These are phyloP conservation scores for Eudasyphora cyanicolor DNA, from an alignment of 2,888 invertebrate genomes.

Conservation along the genomic window DNA sequence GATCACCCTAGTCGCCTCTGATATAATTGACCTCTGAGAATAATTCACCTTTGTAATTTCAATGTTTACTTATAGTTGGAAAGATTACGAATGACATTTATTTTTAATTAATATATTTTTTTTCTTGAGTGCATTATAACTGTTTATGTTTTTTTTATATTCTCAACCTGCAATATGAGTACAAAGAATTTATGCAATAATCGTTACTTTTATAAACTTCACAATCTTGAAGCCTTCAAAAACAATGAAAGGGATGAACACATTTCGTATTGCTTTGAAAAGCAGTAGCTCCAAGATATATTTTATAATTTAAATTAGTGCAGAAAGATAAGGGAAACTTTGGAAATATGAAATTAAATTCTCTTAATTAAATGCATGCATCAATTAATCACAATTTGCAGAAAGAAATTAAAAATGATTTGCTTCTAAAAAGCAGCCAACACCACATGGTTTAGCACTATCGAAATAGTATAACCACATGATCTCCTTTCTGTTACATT, in stretches of 20 bases:
- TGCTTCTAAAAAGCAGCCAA: too few species aligned
- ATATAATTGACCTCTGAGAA: too few species aligned
- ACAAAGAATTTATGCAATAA: neutral
- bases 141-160: neutral
- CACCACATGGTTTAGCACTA: too few species aligned
- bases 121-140: neutral
- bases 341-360: conserved; percentile 20
- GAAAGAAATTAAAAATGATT: too few species aligned
- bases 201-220: conserved; percentile 17
- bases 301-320: conserved; percentile 5
- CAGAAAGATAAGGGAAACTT: neutral
- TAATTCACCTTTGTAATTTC: too few species aligned
- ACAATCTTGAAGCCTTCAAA: neutral
- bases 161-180: neutral
- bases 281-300: conserved; percentile 20
- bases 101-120: too few species aligned
- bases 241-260: conserved; percentile 29
- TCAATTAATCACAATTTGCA: neutral
- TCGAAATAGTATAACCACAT: too few species aligned
- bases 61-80: too few species aligned
- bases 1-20: too few species aligned
- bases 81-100: too few species aligned
- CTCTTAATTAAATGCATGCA: neutral
- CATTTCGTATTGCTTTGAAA: neutral
- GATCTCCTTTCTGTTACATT: too few species aligned